phyloP scores from a whole-genome alignment of 2,888 invertebrate genomes.

The Coecobrya sp. region DNA sequence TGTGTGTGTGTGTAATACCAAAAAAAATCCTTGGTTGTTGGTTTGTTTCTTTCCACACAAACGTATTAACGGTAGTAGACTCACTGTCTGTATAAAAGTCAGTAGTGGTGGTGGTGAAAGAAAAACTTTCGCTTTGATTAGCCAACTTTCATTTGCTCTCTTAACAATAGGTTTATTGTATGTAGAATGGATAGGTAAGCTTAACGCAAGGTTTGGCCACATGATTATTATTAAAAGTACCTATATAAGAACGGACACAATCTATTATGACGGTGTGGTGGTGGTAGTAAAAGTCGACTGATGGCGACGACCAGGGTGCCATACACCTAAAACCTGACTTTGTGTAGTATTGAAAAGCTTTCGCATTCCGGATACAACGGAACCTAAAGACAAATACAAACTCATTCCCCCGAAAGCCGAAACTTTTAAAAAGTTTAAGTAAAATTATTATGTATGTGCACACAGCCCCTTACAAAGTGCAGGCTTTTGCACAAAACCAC shows the following conservation, averaged over 20 bases:
- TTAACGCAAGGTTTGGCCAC: neutral
- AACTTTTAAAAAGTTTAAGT: conserved; percentile 28
- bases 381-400: neutral
- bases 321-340: neutral
- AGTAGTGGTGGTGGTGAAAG: neutral
- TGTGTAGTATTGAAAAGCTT: neutral
- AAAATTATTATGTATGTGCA: conserved; percentile 1
- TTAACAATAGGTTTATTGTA: neutral
- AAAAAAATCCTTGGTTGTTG: conserved; percentile 11
- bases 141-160: conserved; percentile 36
- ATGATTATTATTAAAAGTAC: neutral
- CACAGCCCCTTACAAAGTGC: neutral
- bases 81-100: neutral
- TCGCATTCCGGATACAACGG: neutral
- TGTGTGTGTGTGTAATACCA: neutral
- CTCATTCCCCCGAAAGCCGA: neutral
- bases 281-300: neutral
- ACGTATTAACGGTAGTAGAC: neutral
- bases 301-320: neutral
- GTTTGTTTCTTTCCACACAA: neutral
- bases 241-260: neutral
- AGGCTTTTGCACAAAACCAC: neutral
- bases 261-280: neutral
- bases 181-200: neutral
- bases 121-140: conserved; percentile 36